These are phyloP conservation scores for Lamellibrachia satsuma DNA, from an alignment of 2,888 invertebrate species.

Conservation along the genomic window DNA sequence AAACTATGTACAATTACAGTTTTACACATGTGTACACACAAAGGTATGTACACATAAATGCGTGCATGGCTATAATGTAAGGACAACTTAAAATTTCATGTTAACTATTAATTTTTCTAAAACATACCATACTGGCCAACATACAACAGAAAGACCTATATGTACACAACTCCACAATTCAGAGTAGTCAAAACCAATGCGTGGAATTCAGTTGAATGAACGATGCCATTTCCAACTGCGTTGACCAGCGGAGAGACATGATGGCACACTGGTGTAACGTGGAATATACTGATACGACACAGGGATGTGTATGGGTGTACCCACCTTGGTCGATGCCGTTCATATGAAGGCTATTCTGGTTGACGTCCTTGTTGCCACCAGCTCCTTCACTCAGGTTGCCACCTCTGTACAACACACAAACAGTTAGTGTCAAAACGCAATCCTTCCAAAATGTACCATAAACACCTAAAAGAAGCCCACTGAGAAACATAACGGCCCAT, in stretches of 20 bases:
- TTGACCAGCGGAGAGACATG: background rate
- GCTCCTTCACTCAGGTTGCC: background rate
- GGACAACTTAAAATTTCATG: background rate
- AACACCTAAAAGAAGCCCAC: background rate
- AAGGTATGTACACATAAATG: background rate
- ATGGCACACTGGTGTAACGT: background rate
- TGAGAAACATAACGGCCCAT: background rate
- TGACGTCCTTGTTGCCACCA: background rate
- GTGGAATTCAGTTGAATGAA: background rate
- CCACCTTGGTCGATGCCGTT: slow-evolving; percentile 17
- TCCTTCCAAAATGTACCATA: background rate
- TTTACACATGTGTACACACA: background rate
- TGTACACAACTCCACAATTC: background rate
- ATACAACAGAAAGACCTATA: background rate
- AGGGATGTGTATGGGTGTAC: background rate
- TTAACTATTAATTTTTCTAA: background rate
- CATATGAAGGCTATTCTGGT: slow-evolving; percentile 10
- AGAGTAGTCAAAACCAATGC: background rate
- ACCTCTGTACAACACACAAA: background rate
- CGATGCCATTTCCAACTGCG: background rate
- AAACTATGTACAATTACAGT: background rate
- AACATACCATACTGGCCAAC: slow-evolving; percentile 3
- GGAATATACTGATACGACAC: background rate
- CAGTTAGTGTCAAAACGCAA: background rate
- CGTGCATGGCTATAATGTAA: background rate